Evolutionary conservation across 2,888 invertebrate genomes (phyloP), one percentile per base, ranked within the genome.

Genomic region (Sarcophaga subvicina): DNA sequence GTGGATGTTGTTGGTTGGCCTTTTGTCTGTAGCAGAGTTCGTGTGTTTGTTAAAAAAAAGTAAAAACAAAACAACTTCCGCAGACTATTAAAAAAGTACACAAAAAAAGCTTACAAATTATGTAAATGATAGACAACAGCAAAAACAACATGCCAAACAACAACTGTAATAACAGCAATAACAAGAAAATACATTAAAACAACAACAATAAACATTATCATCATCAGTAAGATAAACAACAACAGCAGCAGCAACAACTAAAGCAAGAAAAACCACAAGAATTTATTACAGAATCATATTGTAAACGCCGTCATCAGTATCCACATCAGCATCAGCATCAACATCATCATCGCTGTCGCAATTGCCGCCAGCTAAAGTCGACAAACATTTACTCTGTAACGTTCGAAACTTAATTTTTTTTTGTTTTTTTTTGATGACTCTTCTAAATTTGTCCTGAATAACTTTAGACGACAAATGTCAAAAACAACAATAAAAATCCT

Each of bases 41-140:
- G 37, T 8, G 8, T 10, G 8, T 37, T 8, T 37, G 37, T 37
- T 37, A 10, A 37, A 37, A 10, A 37, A 37, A 3, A 37, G 8
- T 8, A 8, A 37, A 37, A 37, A 37, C 0, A 37, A 37, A 37
- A 37, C 37, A 37, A 3, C 8, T 37, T 20, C 20, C 22, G n/a
- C 12, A 66, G 78, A 72, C 78, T 67, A 69, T 62, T 78, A 73
- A 73, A 73, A 63, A 20, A 27, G 25, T 59, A 81, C 22, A 76
- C 54, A 81, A 76, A 47, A 67, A 67, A 37, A 67, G 63, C 22
- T 78, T 73, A 78, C 59, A 69, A 79, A 73, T 83, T 83, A 83
- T 73, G 72, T 62, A 66, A 78, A 78, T 67, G 72, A 67, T 72
- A 71, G 20, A 14, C 64, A 54, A 62, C 37, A 20, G 27, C 20